A percentile compares a stretch with the other conserved stretches of the same genome.
These are phyloP conservation scores for Ameiurus melas DNA, from an alignment of 2,113 vertebrate genomes.

Conservation along the genomic window DNA sequence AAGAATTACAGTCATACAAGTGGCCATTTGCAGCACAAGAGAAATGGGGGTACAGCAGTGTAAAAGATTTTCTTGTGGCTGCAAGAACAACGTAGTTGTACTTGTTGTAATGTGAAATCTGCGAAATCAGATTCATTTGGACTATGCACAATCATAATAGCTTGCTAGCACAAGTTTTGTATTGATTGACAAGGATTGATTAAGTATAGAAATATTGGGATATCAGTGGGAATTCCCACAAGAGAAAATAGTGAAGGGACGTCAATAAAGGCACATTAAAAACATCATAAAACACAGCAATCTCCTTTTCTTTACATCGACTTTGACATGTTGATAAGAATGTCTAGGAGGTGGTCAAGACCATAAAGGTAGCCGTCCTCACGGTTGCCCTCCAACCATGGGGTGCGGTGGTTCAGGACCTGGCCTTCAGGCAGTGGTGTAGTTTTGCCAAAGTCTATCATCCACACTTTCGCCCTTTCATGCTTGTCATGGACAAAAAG, in stretches of 20 bases:
- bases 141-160: neutral
- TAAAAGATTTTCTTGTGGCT: neutral
- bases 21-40: neutral
- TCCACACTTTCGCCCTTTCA: slow-evolving; percentile 95
- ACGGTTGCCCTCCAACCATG: slow-evolving; percentile 92
- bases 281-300: neutral
- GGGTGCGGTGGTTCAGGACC: slow-evolving; percentile 81
- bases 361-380: slow-evolving; percentile 96
- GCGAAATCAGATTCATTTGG: neutral
- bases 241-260: neutral
- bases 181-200: neutral
- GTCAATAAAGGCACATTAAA: neutral
- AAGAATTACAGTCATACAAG: neutral
- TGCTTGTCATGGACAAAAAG: slow-evolving; percentile 94
- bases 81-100: neutral
- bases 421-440: slow-evolving; percentile 88
- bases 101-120: neutral
- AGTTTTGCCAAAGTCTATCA: slow-evolving; percentile 99
- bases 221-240: neutral
- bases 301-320: slow-evolving; percentile 54
- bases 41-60: neutral
- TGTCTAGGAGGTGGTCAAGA: slow-evolving; percentile 91
- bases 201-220: neutral
- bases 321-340: slow-evolving; percentile 78
- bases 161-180: too few species aligned